Base-by-base conservation (phyloP, 2,113 vertebrate genomes). In the Hemiprocne comata region DNA sequence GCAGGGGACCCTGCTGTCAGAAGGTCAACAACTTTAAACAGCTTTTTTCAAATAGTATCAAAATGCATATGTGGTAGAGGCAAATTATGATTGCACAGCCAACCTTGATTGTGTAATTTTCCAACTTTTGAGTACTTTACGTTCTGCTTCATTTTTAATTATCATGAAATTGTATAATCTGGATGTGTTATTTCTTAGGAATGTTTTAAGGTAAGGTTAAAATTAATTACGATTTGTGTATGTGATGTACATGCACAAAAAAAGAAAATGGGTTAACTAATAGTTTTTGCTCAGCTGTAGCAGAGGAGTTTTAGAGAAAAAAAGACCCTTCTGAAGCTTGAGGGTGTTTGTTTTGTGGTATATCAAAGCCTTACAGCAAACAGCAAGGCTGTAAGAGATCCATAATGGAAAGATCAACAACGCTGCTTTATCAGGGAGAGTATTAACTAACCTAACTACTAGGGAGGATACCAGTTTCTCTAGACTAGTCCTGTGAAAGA, bases 61-160 rank as follows among this genome's bases (percentile, higher is more conserved):
- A 18, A 90, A 86, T 20, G 29, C 8, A 14, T 48, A 50, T 31
- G 53, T 24, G 25, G 33, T 53, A 50, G 48, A 74, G 48, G 9
- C 36, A 61, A 54, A 20, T 21, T 40, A 4, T 87, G 36, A 69
- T 76, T 82, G 21, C 44, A 46, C 26, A 76, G 51, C 7, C 51
- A 86, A 26, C 42, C 42, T 36, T 33, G 64, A 64, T 21, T 81
- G 7, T 46, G 34, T 77, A 2, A 17, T 88, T 93, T 90, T 64
- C 44, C 48, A 50, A 61, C 21, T 57, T 86, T 36, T 84, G 26
- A 67, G 34, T 57, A 20, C 11, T 90, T 91, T n/a, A 64, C 51
- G 72, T 95, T 84, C 42, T 78, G 36, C 33, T 86, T 92, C 40
- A 24, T 7, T 70, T 95, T 91, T 91, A 87, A 75, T 93, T 78